These are phyloP conservation scores for Naja naja DNA, from an alignment of 2,113 vertebrate genomes.

Conservation along the genomic window DNA sequence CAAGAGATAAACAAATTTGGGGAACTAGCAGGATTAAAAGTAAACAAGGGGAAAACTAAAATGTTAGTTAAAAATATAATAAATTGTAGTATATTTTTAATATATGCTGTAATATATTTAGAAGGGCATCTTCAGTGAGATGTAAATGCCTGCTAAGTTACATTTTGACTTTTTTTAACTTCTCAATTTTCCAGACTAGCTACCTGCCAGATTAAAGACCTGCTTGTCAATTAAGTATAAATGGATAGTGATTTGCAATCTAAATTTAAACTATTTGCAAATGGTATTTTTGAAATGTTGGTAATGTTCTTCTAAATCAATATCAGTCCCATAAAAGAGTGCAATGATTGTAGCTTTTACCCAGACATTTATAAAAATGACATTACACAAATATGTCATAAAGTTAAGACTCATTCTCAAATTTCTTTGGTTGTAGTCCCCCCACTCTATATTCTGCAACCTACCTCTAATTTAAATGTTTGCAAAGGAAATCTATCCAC, in stretches of 20 bases:
- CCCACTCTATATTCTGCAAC: not conserved
- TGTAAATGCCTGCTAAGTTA: not conserved
- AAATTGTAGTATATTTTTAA: not conserved
- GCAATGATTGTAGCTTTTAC: not conserved
- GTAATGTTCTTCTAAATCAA: not conserved
- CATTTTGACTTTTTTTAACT: not conserved
- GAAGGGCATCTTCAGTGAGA: not conserved
- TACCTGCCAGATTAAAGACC: not conserved
- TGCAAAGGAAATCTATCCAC: not conserved
- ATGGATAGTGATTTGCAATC: not conserved
- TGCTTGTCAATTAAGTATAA: not conserved
- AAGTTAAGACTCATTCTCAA: not conserved
- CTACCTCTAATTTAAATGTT: slow-evolving; percentile 5
- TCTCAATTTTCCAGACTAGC: not conserved
- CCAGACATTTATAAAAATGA: not conserved
- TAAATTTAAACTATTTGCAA: not conserved
- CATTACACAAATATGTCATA: not conserved
- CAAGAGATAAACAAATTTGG: no score
- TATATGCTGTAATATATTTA: not conserved
- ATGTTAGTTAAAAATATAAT: no score
- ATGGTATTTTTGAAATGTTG: not conserved
- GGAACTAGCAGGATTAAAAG: no score
- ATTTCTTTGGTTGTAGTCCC: not conserved
- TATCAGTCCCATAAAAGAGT: not conserved
- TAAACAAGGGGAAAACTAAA: no score